Evolutionary conservation across 2,888 invertebrate genomes (phyloP), one percentile per base, ranked within the genome.

Genomic region (Pseudolycoriella hygida): DNA sequence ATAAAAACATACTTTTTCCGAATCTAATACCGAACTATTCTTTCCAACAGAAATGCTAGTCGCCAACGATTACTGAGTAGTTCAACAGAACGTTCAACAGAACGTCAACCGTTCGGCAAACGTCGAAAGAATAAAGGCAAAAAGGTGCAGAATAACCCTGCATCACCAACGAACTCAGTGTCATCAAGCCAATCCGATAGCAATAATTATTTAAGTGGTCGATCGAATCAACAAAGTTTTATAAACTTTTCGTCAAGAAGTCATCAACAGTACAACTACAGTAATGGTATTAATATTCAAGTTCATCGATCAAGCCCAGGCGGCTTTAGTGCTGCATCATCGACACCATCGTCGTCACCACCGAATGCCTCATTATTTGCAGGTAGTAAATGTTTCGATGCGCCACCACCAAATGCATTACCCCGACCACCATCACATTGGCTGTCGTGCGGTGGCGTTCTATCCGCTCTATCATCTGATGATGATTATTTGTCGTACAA

Each of bases 341-440:
- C 47, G 42, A 17, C 30, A 34, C 25, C 38, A 18, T 41, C 32
- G 32, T 39, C 43, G 40, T 34, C 40, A 34, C 39, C 43, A 43
- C 48, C 50, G 60, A 63, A 60, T 52, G 55, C 63, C 50, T 61
- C 62, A 54, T 25, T 62, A 57, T 67, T 65, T 61, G 85, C 85
- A 51, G 83, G 77, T 58, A 80, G 83, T 60, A 85, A 84, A 64
- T 86, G 84, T 70, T 82, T 81, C 57, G 82, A 82, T 54, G 80
- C 86, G 46, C 86, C 86, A 43, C 75, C 81, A 47, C 82, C 86
- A 40, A 75, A 76, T 54, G 77, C 78, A 51, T 67, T 86, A 57
- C 86, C 86, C 48, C 80, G 77, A 60, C 86, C 86, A 55, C 86
- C 86, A 48, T 72, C 73, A 52, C 82, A 80, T 65, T 87, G 86